Evolutionary conservation across 92 coral and sea anemone genomes (phyloP), one percentile per base, ranked within the genome.

Genomic region (Phenganax subtilis): DNA sequence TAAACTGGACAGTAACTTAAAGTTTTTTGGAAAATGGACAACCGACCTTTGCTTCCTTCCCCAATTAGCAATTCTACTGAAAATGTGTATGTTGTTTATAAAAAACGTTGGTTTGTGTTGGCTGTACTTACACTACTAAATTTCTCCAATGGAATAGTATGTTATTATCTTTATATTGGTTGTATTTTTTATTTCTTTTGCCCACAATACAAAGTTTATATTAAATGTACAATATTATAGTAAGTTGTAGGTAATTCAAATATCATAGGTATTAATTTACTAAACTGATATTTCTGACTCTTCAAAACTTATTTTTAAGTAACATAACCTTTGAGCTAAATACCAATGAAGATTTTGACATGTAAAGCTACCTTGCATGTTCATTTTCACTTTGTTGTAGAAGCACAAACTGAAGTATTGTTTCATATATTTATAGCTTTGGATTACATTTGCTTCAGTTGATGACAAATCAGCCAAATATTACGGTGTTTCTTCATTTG

Each of bases 391-490:
- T 17, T 8, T 61, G n/a, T 12, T 61, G n/a, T 28, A 20, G 37
- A n/a, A 64, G 17, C 10, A 30, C 73, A 55, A 52, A 16, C 44
- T 20, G 57, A 55, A 64, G 37, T 51, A 14, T 56, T 10, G 30
- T 65, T 71, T 52, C 29, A 54, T 58, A 25, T 62, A 82, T 60
- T 52, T 61, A 81, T 67, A 93, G 98, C 75, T 91, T 54, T 93
- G 98, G 98, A 85, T 93, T 55, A 81, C 92, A 25, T 93, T 91
- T 83, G 98, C 98, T 27, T 92, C 96, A 1, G 75, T 93, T 9
- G 93, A 91, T 63, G 91, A 93, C 65, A 69, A 58, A 55, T 71
- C 93, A 16, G 89, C 97, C 10, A 20, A 15, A 15, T 93, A 86
- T 75, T 93, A 90, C 66, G 30, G 57, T 7, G 80, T 73, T 20